Base-by-base conservation (phyloP, 35 echinoderm and acorn worm species). In the Apostichopus japonicus region DNA sequence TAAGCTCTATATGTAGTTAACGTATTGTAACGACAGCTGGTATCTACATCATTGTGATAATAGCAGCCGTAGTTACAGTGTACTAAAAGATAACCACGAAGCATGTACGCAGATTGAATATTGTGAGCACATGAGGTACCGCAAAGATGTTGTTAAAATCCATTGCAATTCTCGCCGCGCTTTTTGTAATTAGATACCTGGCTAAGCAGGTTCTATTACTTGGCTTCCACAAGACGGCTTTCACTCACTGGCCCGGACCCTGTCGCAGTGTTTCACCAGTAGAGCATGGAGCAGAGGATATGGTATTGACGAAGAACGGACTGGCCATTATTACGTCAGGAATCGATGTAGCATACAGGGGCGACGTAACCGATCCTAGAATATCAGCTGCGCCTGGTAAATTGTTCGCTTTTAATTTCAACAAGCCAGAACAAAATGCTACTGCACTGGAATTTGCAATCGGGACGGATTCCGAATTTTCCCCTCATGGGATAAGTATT, bases 231-330 rank as follows among this genome's bases (percentile, higher is more conserved):
- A 90, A 90, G 71, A 76, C 87, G 10, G 15, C 87, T 9, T 75
- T 54, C 6, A 90, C 24, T 15, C 87, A 90, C 67, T 90, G 71
- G 62, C 87, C 87, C 5, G 87, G 87, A 5, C 62, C 71, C 7
- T 90, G 87, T 55, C 23, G 71, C 5, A 21, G 63, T 71, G 87
- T 90, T 17, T 53, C 87, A 76, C 87, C 87, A 10, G 54, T 90
- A 22, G 23, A 23, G 17, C 9, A 90, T n/a, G 87, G 87, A 5
- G 87, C 87, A n/a, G 87, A 90, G 24, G 87, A 90, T 76, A 90
- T 90, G 21, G 87, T 55, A 53, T 5, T 90, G 61, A 90, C 87
- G 65, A 90, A 76, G 63, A 56, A 73, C 65, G 87, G 87, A 25
- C 19, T 90, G 24, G 87, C 87, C 0, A 16, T 90, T 53, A 76